A percentile compares a stretch with the other conserved stretches of the same genome.
phyloP scores from a whole-genome alignment of 2,888 invertebrate genomes.

The Lysandra bellargus region DNA sequence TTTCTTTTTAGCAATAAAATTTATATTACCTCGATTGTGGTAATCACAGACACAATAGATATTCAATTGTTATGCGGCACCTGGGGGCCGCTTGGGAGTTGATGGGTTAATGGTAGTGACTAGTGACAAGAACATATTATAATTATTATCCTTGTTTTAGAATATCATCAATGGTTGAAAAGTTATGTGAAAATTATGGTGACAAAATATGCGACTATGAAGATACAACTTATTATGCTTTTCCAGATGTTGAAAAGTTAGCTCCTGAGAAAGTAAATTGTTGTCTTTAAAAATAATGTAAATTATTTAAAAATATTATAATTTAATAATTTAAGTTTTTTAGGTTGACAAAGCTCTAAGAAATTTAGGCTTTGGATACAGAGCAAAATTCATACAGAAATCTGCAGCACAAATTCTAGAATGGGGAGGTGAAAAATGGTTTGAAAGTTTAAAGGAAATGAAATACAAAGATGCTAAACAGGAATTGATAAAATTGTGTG shows the following conservation, averaged over 20 bases:
- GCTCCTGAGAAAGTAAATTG: conserved; percentile 62
- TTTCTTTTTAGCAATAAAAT: too few species aligned
- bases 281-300: too few species aligned
- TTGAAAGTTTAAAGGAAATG: conserved; percentile 83
- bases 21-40: too few species aligned
- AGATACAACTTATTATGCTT: conserved; percentile 85
- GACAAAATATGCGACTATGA: conserved; percentile 84
- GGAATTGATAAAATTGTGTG: conserved; percentile 88
- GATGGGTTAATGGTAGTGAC: too few species aligned
- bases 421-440: conserved; percentile 87
- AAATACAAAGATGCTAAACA: conserved; percentile 87
- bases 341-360: conserved; percentile 87
- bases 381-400: conserved; percentile 91
- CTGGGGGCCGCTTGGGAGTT: too few species aligned
- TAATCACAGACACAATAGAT: too few species aligned
- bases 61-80: too few species aligned
- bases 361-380: conserved; percentile 90
- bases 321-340: background rate
- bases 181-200: conserved; percentile 91
- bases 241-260: conserved; percentile 88
- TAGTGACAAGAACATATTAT: background rate
- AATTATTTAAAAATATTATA: background rate
- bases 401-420: conserved; percentile 85
- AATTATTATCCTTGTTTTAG: conserved; percentile 67
- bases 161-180: conserved; percentile 95